Conservation (phyloP, 2,113 vertebrate species). For the Bettongia penicillata region DNA sequence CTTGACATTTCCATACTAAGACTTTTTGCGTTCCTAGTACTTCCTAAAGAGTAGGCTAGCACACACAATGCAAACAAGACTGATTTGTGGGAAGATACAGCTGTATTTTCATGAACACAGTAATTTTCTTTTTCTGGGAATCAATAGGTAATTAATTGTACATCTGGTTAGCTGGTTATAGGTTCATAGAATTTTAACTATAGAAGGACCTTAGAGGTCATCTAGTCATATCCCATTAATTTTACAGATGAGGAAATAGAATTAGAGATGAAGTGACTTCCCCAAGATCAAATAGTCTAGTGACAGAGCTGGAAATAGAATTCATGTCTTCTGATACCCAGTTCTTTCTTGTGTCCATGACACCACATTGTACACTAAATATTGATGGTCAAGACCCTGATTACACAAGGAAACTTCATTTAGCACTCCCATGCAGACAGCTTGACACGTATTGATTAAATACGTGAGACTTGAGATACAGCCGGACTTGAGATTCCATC, state of each 20-base stretch:
- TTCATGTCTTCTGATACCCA: neutral
- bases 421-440: neutral
- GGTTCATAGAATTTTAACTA: neutral
- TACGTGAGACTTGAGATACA: too few species aligned
- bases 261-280: neutral
- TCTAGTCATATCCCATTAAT: neutral
- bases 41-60: neutral
- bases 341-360: neutral
- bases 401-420: constrained; percentile 7
- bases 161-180: constrained; percentile 16
- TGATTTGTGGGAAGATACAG: constrained; percentile 24
- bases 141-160: constrained; percentile 15
- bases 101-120: constrained; percentile 44
- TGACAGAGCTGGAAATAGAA: neutral
- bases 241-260: neutral
- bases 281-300: neutral
- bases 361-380: neutral
- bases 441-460: neutral
- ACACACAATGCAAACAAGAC: neutral
- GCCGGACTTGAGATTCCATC: neutral
- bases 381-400: neutral
- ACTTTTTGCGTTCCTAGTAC: neutral
- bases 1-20: neutral
- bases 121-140: constrained; percentile 54
- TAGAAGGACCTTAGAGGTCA: neutral